Evolutionary conservation across 2,113 vertebrate species (phyloP), one percentile per base, ranked within the genome.

Genomic region (Scomber japonicus): DNA sequence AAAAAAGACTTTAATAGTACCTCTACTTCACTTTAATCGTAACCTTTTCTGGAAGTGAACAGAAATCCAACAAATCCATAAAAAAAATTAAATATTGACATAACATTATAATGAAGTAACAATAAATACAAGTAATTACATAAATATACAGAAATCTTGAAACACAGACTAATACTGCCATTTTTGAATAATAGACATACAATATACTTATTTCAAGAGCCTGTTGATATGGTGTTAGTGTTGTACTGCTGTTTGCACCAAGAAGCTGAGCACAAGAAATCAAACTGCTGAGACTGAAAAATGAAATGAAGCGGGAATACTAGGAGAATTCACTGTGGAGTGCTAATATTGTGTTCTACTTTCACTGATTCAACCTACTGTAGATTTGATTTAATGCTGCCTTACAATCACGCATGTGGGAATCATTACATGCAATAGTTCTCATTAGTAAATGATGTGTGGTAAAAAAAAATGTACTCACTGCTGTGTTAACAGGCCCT

Each of bases 111-210:
- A 87, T 95, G 95, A 91, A 90, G 94, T 89, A 89, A 96, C 97
- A 99, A 98, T 98, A 99, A 99, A 99, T 99, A 99, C 94, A 96
- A 82, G 96, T 97, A 95, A 95, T 97, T 97, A 97, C 96, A 97
- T 96, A 96, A 97, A 97, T 96, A 96, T 97, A 97, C 95, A 97
- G 77, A 94, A 94, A 95, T 82, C 91, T 95, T 96, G 93, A 95
- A 96, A 96, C 81, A 93, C 78, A 95, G 94, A 94, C 95, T 94
- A 96, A 97, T 95, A 95, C 94, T 96, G 96, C 92, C 94, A 93
- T 95, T 85, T 87, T 92, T 86, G 83, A 94, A 95, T 93, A 94
- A 93, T 90, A 95, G 94, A 93, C 88, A 93, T 76, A 80, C 82
- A 88, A 59, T 71, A 51, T 71, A 76, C 87, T 88, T 89, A 93